Conservation (phyloP, 1,140 invertebrate species). For the Drosophila teissieri region DNA sequence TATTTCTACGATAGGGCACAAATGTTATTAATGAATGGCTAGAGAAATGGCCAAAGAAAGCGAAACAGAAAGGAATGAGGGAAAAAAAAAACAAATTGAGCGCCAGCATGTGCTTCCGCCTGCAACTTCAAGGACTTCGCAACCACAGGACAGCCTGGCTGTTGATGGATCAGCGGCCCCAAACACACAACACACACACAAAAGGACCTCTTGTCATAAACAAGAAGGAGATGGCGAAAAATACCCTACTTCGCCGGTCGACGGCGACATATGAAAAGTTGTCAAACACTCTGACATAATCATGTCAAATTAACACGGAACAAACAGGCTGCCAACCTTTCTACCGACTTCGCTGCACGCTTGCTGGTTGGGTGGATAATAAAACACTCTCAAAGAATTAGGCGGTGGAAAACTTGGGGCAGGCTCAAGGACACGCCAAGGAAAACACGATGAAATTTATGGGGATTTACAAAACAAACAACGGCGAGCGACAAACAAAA, state of each 20-base stretch:
- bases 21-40: conserved; percentile 78
- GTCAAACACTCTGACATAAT: conserved; percentile 82
- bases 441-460: conserved; percentile 41
- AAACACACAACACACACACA: no score
- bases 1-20: conserved; percentile 57
- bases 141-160: background rate
- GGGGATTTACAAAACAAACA: conserved; percentile 44
- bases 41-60: conserved; percentile 4
- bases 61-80: conserved; percentile 15
- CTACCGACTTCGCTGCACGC: background rate
- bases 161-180: conserved; percentile 41
- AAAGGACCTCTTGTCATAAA: conserved; percentile 23
- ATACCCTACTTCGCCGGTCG: conserved; percentile 17
- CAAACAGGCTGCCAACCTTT: conserved; percentile 42
- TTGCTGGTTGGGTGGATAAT: conserved; percentile 54
- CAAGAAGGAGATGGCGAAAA: conserved; percentile 8
- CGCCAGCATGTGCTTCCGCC: conserved; percentile 61
- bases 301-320: conserved; percentile 78
- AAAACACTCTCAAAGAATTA: conserved; percentile 74
- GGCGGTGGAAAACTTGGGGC: conserved; percentile 24
- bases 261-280: conserved; percentile 64
- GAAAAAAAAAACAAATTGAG: conserved; percentile 27
- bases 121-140: conserved; percentile 19
- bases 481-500: conserved; percentile 24
- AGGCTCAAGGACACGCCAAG: conserved; percentile 33